These are phyloP conservation scores for Podarcis muralis DNA, from an alignment of 2,113 vertebrate species.

Conservation along the genomic window DNA sequence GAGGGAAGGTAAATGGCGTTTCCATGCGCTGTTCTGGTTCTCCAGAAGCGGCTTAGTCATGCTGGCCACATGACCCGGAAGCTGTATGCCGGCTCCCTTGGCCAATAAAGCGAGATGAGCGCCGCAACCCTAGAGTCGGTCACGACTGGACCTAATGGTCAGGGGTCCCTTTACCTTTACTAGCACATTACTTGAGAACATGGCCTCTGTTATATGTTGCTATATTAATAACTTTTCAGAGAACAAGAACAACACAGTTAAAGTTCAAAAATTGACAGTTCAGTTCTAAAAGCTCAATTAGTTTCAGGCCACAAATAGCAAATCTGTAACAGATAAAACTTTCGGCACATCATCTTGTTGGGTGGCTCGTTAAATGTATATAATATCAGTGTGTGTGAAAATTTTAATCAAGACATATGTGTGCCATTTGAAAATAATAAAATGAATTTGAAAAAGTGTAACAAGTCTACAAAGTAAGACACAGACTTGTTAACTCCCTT, in stretches of 20 bases:
- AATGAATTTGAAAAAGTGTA: not conserved
- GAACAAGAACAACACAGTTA: not conserved
- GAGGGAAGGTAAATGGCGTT: no score
- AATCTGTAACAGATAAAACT: not conserved
- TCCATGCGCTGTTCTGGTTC: no score
- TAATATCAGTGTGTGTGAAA: not conserved
- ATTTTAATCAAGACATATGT: not conserved
- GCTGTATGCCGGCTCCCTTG: no score
- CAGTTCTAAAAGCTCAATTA: not conserved
- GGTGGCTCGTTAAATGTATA: not conserved
- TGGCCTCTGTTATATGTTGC: not conserved
- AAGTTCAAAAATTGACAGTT: not conserved
- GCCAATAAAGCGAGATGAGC: no score
- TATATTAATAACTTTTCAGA: not conserved
- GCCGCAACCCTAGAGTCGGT: no score
- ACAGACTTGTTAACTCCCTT: not conserved
- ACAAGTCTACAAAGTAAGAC: no score
- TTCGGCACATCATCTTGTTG: not conserved
- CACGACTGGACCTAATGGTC: no score
- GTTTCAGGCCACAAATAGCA: not conserved
- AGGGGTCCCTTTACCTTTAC: no score
- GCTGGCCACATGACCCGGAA: no score
- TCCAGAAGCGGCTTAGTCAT: no score
- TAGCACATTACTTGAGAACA: not conserved
- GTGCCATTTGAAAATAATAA: not conserved